These are phyloP conservation scores for Neopelma chrysocephalum DNA, from an alignment of 2,797 vertebrate genomes.

Conservation along the genomic window DNA sequence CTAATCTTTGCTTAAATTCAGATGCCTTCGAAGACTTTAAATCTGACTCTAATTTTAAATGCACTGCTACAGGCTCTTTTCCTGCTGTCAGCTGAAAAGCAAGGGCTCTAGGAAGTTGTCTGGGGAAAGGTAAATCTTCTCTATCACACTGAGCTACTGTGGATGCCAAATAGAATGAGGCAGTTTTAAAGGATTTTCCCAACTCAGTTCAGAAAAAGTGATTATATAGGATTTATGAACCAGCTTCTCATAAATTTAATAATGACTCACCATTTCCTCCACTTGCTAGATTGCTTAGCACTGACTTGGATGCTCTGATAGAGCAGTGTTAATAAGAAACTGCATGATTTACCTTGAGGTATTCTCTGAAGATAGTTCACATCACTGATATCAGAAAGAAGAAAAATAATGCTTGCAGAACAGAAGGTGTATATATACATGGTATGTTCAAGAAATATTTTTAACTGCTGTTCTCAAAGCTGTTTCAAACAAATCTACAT, in stretches of 20 bases:
- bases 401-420: conserved; percentile 12
- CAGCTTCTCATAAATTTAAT: conserved; percentile 56
- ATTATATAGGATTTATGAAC: conserved; percentile 63
- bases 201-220: conserved; percentile 63
- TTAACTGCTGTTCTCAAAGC: neutral
- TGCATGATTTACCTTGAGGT: neutral
- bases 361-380: conserved; percentile 3
- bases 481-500: neutral
- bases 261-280: conserved; percentile 44
- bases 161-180: conserved; percentile 49
- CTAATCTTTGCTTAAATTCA: conserved; percentile 36
- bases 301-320: conserved; percentile 26
- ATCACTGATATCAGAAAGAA: neutral
- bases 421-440: neutral
- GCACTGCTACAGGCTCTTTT: neutral
- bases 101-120: conserved; percentile 27
- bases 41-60: conserved; percentile 18
- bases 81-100: conserved; percentile 3
- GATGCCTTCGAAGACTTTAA: neutral
- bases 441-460: neutral
- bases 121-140: conserved; percentile 61
- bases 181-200: conserved; percentile 61
- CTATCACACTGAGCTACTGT: conserved; percentile 44
- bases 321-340: conserved; percentile 13
- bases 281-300: conserved; percentile 42